Evolutionary conservation across 2,888 invertebrate genomes (phyloP), one percentile per base, ranked within the genome.

Genomic region (Balanococcus diminutus): DNA sequence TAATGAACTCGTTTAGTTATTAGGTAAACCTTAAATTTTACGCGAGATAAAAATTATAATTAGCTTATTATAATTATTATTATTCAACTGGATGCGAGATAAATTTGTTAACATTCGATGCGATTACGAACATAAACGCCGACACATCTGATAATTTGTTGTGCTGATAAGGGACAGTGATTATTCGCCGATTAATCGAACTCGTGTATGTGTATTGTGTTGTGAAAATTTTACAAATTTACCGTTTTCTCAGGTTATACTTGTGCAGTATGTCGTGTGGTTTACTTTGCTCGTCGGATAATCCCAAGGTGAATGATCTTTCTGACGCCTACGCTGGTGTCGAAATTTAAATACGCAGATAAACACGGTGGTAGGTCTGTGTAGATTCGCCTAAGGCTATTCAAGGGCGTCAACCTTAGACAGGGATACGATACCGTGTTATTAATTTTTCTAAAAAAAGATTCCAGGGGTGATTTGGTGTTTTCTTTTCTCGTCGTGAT

Each of bases 131-230:
- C 16, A 5, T 31, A 79, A 36, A 79, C 19, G 36, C 75, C 75
- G 75, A 79, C 36, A 67, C 75, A 19, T 36, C 36, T 79, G 32
- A 79, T 79, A 79, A 79, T 79, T 79, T 79, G 75, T 79, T 79
- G 36, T 16, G 11, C 6, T 36, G 75, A 79, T 79, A 79, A 79
- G 31, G 28, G 2, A 2, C 67, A 3, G 16, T 28, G 25, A 67
- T 67, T 16, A 67, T 67, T 67, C 5, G 28, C 28, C 67, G 67
- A 67, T 67, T 25, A 16, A 67, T 28, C 67, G 67, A 28, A 67
- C 16, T 22, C 22, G 22, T 22, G 22, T 56, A 51, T 22, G 22
- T 19, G 56, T 56, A 11, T 6, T 56, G 22, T 22, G 22, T 22
- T 56, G 14, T 56, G 22, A 56, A 56, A 56, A 56, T 56, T 67